A percentile compares a stretch with the other conserved stretches of the same genome.
These are phyloP conservation scores for Papio anubis DNA, from an alignment of 2,113 vertebrate species.

Conservation along the genomic window DNA sequence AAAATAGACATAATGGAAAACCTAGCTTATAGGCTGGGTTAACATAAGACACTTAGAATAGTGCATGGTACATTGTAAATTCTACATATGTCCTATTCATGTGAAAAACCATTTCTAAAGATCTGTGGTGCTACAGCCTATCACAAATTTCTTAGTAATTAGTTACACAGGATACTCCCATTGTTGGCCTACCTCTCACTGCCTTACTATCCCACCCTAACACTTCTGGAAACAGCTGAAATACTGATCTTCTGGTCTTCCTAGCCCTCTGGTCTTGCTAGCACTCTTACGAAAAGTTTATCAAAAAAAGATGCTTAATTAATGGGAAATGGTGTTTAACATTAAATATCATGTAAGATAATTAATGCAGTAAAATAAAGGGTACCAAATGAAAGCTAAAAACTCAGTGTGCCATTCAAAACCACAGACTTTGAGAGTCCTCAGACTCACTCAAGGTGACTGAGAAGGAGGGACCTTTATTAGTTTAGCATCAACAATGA, in stretches of 20 bases:
- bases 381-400: background rate
- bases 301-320: background rate
- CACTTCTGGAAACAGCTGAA: background rate
- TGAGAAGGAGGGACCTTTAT: no score
- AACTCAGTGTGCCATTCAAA: background rate
- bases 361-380: background rate
- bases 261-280: background rate
- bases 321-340: background rate
- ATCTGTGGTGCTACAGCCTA: background rate
- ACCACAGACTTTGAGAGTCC: background rate
- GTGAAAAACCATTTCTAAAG: background rate
- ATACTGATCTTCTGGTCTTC: background rate
- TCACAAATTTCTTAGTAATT: background rate
- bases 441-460: background rate
- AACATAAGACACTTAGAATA: background rate
- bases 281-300: background rate
- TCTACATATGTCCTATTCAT: background rate
- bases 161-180: background rate
- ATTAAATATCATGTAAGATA: background rate
- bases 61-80: background rate
- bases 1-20: background rate
- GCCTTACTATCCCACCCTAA: background rate
- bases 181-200: background rate
- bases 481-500: background rate
- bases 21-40: background rate